Evolutionary conservation across 2,888 invertebrate species (phyloP), one percentile per base, ranked within the genome.

Genomic region (Amblyteles armatorius): DNA sequence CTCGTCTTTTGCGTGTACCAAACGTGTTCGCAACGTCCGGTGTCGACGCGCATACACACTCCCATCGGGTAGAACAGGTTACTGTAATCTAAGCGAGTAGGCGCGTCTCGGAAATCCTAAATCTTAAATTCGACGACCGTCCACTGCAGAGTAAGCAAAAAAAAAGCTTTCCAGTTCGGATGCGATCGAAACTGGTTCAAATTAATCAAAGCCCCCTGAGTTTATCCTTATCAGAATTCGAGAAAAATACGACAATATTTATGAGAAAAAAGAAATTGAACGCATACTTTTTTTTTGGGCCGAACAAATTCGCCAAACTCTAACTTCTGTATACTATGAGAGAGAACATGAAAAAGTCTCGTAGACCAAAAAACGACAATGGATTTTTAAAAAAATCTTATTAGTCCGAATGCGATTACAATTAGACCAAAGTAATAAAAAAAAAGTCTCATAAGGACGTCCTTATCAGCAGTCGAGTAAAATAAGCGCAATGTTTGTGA

Each of bases 1-100:
- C 44, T 50, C 48, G 44, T 65, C 71, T 44, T 69, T 29, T 40
- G 63, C 55, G 36, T 2, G 57, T 48, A 69, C 71, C 52, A 77
- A 77, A 82, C 82, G 77, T 71, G 44, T 71, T 72, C 65, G 22
- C 71, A 52, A 82, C 77, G 71, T 82, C 82, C 77, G 76, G 77
- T 82, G 65, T 52, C 67, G 13, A 60, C 16, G 71, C 22, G 65
- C 29, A 16, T 44, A 65, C 52, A 65, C 52, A 26, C 16, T 11
- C n/a, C 9, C 48, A 29, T 6, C 36, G 26, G 22, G 44, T 36
- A 22, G 2, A 29, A 29, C 22, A 50, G 50, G 71, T 29, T 29
- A 33, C 11, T 16, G 16, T 6, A n/a, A 16, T 11, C 16, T 7
- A 13, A 63, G 29, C 33, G 60, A 57, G 57, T 26, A 26, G 57